Evolutionary conservation across 30 jellyfish, hydroid and myxozoan genomes (phyloP), one percentile per base, ranked within the genome.

Genomic region (Hydractinia echinata): DNA sequence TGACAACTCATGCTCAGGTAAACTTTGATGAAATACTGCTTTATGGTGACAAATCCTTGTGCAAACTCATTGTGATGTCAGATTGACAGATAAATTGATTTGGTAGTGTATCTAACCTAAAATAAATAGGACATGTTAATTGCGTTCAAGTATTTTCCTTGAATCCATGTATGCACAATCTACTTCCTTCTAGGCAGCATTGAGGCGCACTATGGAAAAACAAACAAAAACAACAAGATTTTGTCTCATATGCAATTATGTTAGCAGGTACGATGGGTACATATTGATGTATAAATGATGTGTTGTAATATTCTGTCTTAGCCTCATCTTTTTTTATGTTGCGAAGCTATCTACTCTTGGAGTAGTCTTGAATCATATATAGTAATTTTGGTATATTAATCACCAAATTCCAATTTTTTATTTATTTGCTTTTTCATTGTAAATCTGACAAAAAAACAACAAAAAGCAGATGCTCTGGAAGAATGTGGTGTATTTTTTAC

Each of bases 1-100:
- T 94, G 99, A 94, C 99, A 8, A 76, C 97, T 21, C 84, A 84
- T 7, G 99, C 99, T 4, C 99, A 94, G 95, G 99, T 94, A 73
- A 8, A 30, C 13, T 11, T 30, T 11, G 13, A 68, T 30, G 44
- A 30, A 30, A 18, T 58, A 11, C 19, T 18, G 15, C 19, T 18
- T 56, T 56, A 10, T 56, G 15, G 18, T 58, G 69, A 58, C 15
- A 58, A 11, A 58, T 58, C 15, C 69, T 16, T 58, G 15, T 58
- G 1, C 18, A 18, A 13, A 58, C 69, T 11, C 69, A 58, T 58
- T 58, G 44, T 30, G 44, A 30, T 30, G 44, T 30, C 44, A 30
- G 44, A 30, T 30, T 30, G 44, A 30, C 44, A 30, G 44, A 30
- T 60, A 16, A 60, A 60, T 60, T 13, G 61, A 79, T 39, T 76